phyloP scores from a whole-genome alignment of 2,797 vertebrate species.

The Caiman crocodilus region DNA sequence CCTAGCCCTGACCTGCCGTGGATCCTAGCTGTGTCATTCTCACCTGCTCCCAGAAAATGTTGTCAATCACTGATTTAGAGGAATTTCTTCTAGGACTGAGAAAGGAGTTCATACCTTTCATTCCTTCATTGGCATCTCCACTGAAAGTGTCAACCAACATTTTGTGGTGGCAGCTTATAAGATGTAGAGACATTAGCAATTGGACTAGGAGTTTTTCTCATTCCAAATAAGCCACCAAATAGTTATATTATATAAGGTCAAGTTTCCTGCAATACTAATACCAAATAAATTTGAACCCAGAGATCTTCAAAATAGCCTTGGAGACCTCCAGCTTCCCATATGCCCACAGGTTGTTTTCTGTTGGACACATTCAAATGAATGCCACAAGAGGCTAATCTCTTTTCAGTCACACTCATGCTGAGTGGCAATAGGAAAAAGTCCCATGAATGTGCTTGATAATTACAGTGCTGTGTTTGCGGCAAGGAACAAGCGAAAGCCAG shows the following conservation, averaged over 20 bases:
- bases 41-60: too few species aligned
- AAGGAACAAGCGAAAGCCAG: slow-evolving; percentile 74
- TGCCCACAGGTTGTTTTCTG: slow-evolving; percentile 50
- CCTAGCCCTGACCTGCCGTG: too few species aligned
- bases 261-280: background rate
- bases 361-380: slow-evolving; percentile 55
- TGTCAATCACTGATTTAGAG: background rate
- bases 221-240: background rate
- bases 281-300: background rate
- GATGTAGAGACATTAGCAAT: background rate
- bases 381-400: slow-evolving; percentile 68
- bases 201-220: background rate
- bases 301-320: slow-evolving; percentile 17
- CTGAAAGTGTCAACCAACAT: background rate
- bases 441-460: slow-evolving; percentile 66
- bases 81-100: background rate
- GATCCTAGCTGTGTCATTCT: too few species aligned
- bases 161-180: background rate
- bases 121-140: background rate
- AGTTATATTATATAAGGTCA: rapidly evolving
- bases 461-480: slow-evolving; percentile 55
- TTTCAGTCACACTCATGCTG: slow-evolving; percentile 53
- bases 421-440: slow-evolving; percentile 72
- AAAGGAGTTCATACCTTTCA: background rate
- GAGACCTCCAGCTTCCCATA: slow-evolving; percentile 12